Conservation (phyloP, 1,140 invertebrate genomes). For the Trichonephila clavata region DNA sequence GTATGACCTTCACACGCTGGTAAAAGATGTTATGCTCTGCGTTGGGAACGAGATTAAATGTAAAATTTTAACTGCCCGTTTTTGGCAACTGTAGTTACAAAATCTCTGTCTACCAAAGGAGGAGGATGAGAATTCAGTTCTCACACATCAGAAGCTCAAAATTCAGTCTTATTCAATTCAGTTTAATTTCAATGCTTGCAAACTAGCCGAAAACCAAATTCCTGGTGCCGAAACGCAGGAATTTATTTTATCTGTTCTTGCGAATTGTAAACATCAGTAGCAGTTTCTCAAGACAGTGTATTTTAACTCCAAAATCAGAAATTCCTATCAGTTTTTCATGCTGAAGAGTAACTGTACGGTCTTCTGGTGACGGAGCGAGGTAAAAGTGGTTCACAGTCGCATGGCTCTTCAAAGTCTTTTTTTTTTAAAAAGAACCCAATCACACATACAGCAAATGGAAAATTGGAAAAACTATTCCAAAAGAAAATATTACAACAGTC, state of each 20-base stretch:
- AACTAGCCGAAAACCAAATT: too few species aligned
- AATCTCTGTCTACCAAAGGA: too few species aligned
- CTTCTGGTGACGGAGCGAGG: constrained; percentile 10
- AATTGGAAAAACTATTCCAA: constrained; percentile 71
- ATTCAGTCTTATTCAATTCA: too few species aligned
- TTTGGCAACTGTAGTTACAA: too few species aligned
- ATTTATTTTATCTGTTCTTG: background rate
- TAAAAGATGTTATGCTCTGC: too few species aligned
- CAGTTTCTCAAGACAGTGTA: background rate
- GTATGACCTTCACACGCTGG: too few species aligned
- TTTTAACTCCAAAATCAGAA: background rate
- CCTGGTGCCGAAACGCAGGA: too few species aligned
- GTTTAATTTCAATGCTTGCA: too few species aligned
- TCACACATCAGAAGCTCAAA: too few species aligned
- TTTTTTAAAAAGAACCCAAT: background rate
- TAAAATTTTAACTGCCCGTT: too few species aligned
- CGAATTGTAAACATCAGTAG: background rate
- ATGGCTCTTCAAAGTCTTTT: background rate
- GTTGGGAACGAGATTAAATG: too few species aligned
- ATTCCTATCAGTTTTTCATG: background rate
- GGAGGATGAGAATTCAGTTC: too few species aligned
- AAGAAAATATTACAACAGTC: constrained; percentile 75
- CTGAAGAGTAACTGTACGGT: constrained; percentile 67
- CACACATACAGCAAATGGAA: constrained; percentile 17
- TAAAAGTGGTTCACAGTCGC: constrained; percentile 53